Evolutionary conservation across 2,113 vertebrate species (phyloP).

Genomic region (Antigone vipio): DNA sequence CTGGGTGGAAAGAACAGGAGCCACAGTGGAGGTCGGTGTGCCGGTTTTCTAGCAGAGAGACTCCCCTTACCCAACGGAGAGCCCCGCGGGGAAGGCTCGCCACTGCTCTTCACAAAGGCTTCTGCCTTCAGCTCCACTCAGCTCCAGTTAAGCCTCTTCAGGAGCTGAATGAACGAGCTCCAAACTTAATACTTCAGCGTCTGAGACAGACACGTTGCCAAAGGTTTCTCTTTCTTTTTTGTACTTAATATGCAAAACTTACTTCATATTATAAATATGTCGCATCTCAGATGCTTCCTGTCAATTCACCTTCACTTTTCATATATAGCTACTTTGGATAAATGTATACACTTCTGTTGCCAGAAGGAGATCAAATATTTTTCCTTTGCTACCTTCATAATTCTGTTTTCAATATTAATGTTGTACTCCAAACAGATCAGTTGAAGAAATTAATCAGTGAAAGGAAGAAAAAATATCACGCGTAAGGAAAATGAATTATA

Average conservation of each 20-base stretch:
- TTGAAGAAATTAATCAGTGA: conserved; percentile 5
- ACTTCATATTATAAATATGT: not conserved
- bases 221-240: not conserved
- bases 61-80: not conserved
- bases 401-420: not conserved
- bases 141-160: not conserved
- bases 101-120: not conserved
- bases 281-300: not conserved
- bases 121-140: not conserved
- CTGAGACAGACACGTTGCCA: not conserved
- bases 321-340: not conserved
- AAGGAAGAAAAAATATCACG: not conserved
- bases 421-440: not conserved
- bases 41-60: not conserved
- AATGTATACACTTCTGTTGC: not conserved
- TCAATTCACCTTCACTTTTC: not conserved
- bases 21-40: not conserved
- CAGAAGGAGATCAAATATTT: not conserved
- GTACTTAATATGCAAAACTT: not conserved
- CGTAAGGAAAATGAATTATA: not conserved
- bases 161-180: not conserved
- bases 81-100: not conserved
- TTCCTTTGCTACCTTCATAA: not conserved
- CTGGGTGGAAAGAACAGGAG: not conserved
- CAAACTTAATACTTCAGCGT: not conserved